These are phyloP conservation scores for Zaprionus tsacasi DNA, from an alignment of 1,140 invertebrate species.

Conservation along the genomic window DNA sequence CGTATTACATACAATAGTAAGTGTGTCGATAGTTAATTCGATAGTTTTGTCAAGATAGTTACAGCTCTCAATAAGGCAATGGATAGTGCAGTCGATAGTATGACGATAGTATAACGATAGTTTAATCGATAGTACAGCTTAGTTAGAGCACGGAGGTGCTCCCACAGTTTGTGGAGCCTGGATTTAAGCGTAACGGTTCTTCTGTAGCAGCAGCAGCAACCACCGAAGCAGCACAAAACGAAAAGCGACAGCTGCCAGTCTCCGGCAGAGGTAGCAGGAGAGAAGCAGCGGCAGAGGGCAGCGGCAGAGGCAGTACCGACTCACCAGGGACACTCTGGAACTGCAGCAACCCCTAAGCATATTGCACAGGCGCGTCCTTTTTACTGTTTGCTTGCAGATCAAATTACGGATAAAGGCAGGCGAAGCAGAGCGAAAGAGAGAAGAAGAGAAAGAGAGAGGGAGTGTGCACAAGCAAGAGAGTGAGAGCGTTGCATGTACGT, in stretches of 20 bases:
- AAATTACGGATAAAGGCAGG: slow-evolving; percentile 65
- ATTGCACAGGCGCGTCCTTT: slow-evolving; percentile 78
- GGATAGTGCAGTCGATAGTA: background rate
- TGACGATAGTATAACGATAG: background rate
- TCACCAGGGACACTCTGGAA: slow-evolving; percentile 21
- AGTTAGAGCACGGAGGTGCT: background rate
- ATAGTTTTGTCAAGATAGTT: background rate
- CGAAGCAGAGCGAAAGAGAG: slow-evolving; percentile 3
- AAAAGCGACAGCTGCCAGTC: slow-evolving; percentile 69
- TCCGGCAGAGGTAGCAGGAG: slow-evolving; percentile 30
- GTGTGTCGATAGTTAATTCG: too few species aligned
- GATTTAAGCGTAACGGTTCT: slow-evolving; percentile 29
- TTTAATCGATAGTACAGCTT: background rate
- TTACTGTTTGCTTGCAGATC: slow-evolving; percentile 68
- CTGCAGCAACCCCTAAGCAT: slow-evolving; percentile 71
- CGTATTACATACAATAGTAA: too few species aligned
- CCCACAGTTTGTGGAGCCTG: slow-evolving; percentile 20
- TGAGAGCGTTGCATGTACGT: background rate
- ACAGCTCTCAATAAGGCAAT: too few species aligned
- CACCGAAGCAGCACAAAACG: slow-evolving; percentile 20
- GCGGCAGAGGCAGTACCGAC: slow-evolving; percentile 27
- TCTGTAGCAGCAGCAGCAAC: slow-evolving; percentile 9
- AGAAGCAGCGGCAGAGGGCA: slow-evolving; percentile 30
- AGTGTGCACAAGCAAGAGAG: background rate
- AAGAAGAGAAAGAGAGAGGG: background rate